A percentile compares a stretch with the other conserved stretches of the same genome.
phyloP scores from a whole-genome alignment of 1,140 invertebrate genomes.

The Bombus confusus region DNA sequence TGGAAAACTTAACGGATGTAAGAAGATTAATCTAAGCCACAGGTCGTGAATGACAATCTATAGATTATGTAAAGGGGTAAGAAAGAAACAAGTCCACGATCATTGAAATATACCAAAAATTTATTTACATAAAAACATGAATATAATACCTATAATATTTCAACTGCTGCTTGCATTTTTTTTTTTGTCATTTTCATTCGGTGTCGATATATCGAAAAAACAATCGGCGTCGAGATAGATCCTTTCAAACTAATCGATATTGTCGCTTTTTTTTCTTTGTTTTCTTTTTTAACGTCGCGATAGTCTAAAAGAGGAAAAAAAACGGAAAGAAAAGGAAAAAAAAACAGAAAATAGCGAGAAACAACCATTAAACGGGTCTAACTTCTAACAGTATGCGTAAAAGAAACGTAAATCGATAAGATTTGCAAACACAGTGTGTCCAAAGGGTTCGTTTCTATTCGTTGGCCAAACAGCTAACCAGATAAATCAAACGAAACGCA shows the following conservation, averaged over 20 bases:
- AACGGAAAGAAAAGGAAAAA: slow-evolving; percentile 35
- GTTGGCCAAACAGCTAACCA: slow-evolving; percentile 32
- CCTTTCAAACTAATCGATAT: slow-evolving; percentile 67
- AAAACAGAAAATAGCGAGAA: slow-evolving; percentile 34
- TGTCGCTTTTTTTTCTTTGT: slow-evolving; percentile 71
- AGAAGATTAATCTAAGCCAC: no score
- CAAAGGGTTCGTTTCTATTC: slow-evolving; percentile 27
- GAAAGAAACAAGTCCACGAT: slow-evolving; percentile 4
- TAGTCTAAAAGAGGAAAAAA: slow-evolving; percentile 43
- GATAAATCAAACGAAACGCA: slow-evolving; percentile 50
- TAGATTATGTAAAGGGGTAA: not conserved
- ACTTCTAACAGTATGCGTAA: slow-evolving; percentile 57
- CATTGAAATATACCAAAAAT: slow-evolving; percentile 80
- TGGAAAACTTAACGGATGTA: no score
- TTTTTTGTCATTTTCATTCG: slow-evolving; percentile 33
- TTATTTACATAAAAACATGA: slow-evolving; percentile 81
- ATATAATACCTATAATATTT: slow-evolving; percentile 79
- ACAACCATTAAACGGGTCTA: slow-evolving; percentile 63
- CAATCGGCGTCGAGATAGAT: slow-evolving; percentile 61
- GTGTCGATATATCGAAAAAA: slow-evolving; percentile 52
- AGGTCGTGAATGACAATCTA: no score
- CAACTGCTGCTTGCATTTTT: slow-evolving; percentile 73
- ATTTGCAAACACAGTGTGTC: slow-evolving; percentile 38
- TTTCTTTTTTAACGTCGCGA: slow-evolving; percentile 55
- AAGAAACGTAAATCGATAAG: slow-evolving; percentile 44